phyloP scores from a whole-genome alignment of 2,888 invertebrate species.

The Romanomermis culicivorax region DNA sequence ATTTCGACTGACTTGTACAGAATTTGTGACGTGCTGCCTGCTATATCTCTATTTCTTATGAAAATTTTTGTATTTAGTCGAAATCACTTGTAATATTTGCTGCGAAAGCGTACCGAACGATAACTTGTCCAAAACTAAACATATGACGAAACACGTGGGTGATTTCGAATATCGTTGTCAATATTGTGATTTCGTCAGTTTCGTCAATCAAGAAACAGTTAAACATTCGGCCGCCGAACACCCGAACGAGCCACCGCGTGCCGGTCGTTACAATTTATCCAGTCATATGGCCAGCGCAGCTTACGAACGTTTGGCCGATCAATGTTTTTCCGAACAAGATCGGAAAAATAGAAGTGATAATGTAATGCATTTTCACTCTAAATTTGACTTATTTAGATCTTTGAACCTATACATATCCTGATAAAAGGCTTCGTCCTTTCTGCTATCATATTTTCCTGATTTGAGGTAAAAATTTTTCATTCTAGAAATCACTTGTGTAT shows the following conservation, averaged over 20 bases:
- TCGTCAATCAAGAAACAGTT: not conserved
- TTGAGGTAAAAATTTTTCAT: too few relatives aligned
- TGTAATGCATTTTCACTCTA: too few relatives aligned
- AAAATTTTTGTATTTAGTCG: too few relatives aligned
- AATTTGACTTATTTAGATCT: too few relatives aligned
- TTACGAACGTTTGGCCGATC: conserved; percentile 1
- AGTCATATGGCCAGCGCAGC: not conserved
- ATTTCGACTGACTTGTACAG: too few relatives aligned
- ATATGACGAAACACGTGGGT: conserved; percentile 1
- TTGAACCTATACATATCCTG: too few relatives aligned
- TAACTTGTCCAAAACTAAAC: conserved; percentile 5
- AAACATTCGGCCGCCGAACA: conserved; percentile 1
- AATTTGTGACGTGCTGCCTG: too few relatives aligned
- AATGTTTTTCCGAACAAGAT: conserved; percentile 1
- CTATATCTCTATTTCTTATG: too few relatives aligned
- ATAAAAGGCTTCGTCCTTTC: too few relatives aligned
- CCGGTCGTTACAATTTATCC: not conserved
- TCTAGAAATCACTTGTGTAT: too few relatives aligned
- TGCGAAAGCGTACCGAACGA: not conserved
- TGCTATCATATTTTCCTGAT: too few relatives aligned
- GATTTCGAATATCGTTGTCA: conserved; percentile 6
- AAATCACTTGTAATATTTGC: not conserved
- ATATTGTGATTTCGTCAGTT: conserved; percentile 6
- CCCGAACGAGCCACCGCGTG: not conserved
- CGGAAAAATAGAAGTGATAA: not conserved